Percentiles rank a stretch among this genome's conserved stretches.
Conservation (phyloP, 2,888 invertebrate species). For the Elmis aenea region DNA sequence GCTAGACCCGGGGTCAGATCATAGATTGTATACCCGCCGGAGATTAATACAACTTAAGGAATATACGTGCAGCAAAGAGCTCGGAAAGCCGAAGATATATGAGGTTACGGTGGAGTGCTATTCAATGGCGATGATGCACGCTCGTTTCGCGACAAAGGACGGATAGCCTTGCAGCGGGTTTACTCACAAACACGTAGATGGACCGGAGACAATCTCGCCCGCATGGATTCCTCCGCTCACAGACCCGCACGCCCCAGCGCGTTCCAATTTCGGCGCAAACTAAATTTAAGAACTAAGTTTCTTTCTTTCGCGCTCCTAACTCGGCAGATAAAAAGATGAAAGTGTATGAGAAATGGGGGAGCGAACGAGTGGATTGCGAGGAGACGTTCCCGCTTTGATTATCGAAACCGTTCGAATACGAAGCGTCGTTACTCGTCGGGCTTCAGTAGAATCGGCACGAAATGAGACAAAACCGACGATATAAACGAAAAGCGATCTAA, state of each 20-base stretch:
- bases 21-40: slow-evolving; percentile 22
- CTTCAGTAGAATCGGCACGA: slow-evolving; percentile 23
- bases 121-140: slow-evolving; percentile 8
- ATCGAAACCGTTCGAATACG: slow-evolving; percentile 34
- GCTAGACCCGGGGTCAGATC: slow-evolving; percentile 18
- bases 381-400: slow-evolving; percentile 33
- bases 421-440: slow-evolving; percentile 32
- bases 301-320: slow-evolving; percentile 28
- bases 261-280: slow-evolving; percentile 41
- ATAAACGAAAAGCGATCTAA: slow-evolving; percentile 18
- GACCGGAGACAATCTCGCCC: slow-evolving; percentile 37
- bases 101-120: slow-evolving; percentile 11
- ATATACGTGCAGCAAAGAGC: slow-evolving; percentile 13
- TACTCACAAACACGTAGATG: slow-evolving; percentile 25
- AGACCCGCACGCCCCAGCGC: slow-evolving; percentile 35
- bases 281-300: slow-evolving; percentile 44
- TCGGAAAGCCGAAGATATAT: slow-evolving; percentile 11
- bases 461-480: slow-evolving; percentile 24
- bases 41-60: slow-evolving; percentile 23
- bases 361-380: slow-evolving; percentile 23
- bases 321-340: slow-evolving; percentile 32
- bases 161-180: too few species aligned
- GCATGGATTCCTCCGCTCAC: slow-evolving; percentile 36
- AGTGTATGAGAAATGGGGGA: slow-evolving; percentile 26
- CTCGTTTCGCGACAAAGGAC: slow-evolving; percentile 3